Evolutionary conservation across 2,888 invertebrate genomes (phyloP), one percentile per base, ranked within the genome.

Genomic region (Silvanus unidentatus): DNA sequence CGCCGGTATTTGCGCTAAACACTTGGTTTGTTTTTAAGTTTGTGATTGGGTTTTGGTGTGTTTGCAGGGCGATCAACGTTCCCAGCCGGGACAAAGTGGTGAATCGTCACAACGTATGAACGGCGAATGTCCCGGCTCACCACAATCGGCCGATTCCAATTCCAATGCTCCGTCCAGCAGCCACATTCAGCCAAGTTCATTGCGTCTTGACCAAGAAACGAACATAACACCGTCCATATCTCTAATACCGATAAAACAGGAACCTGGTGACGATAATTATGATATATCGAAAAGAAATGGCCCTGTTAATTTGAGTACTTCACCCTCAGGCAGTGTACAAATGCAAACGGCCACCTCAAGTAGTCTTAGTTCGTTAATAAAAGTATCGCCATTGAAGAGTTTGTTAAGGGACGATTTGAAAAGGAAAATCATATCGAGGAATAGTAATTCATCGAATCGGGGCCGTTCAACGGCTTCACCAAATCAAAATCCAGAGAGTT

Each of bases 331-430:
- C 30, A 58, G 59, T 16, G 62, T 66, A 39, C 67, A 66, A 52
- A 63, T 70, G 59, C 70, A 71, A 52, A 74, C 79, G 35, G 77
- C 81, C 43, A 78, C 81, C 34, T 85, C 84, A 44, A 83, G 81
- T 58, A 83, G 81, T 68, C 75, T 87, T 55, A 85, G 87, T 53
- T 86, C 88, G 44, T 71, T 88, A 59, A 89, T 89, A 64, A 88
- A 88, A 75, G 82, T 82, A 55, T 91, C 90, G 43, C 90, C 91
- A 50, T 74, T 91, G 54, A 91, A 91, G 71, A 89, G 89, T 58
- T 73, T 91, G 53, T 75, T 91, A 51, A 79, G 90, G 40, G 90
- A 91, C 68, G 90, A 91, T 72, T 74, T 90, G 59, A 87, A 88
- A 66, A 77, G 88, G 50, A 84, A 88, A 68, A 83, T 89, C 60